These are phyloP conservation scores for Danio aesculapii DNA, from an alignment of 2,797 vertebrate species.

Conservation along the genomic window DNA sequence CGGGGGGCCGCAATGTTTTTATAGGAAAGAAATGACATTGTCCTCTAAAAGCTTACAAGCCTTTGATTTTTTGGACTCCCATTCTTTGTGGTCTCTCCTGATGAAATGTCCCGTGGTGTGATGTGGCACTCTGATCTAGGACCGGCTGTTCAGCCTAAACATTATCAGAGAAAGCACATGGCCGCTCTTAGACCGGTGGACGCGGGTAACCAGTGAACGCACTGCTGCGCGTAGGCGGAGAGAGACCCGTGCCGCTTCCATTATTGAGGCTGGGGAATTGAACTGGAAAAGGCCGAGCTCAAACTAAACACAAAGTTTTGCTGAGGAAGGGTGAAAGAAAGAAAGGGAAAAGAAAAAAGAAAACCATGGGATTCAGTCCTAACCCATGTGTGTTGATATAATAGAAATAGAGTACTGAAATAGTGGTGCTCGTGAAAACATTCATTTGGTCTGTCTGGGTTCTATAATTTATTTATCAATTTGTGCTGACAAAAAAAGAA, in stretches of 20 bases:
- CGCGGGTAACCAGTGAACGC: neutral
- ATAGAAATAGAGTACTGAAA: neutral
- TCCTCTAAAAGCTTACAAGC: slow-evolving; percentile 45
- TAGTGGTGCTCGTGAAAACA: neutral
- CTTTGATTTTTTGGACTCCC: slow-evolving; percentile 43
- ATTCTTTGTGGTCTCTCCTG: slow-evolving; percentile 38
- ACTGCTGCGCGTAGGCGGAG: neutral
- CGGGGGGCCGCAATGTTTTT: slow-evolving; percentile 24
- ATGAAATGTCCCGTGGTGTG: slow-evolving; percentile 50
- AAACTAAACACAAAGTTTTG: neutral
- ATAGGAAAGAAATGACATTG: slow-evolving; percentile 41
- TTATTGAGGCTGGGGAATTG: neutral
- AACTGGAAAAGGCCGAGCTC: neutral
- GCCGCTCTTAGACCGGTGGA: slow-evolving; percentile 8
- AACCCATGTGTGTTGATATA: neutral
- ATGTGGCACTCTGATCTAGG: slow-evolving; percentile 47
- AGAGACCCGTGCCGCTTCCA: neutral
- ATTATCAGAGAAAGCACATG: slow-evolving; percentile 53
- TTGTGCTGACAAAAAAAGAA: neutral
- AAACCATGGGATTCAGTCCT: neutral
- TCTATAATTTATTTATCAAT: neutral
- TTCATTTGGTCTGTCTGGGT: neutral
- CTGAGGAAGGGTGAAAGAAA: neutral
- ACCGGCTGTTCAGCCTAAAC: slow-evolving; percentile 45
- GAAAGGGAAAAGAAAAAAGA: neutral